These are phyloP conservation scores for Thunnus maccoyii DNA, from an alignment of 2,113 vertebrate species.

Conservation along the genomic window DNA sequence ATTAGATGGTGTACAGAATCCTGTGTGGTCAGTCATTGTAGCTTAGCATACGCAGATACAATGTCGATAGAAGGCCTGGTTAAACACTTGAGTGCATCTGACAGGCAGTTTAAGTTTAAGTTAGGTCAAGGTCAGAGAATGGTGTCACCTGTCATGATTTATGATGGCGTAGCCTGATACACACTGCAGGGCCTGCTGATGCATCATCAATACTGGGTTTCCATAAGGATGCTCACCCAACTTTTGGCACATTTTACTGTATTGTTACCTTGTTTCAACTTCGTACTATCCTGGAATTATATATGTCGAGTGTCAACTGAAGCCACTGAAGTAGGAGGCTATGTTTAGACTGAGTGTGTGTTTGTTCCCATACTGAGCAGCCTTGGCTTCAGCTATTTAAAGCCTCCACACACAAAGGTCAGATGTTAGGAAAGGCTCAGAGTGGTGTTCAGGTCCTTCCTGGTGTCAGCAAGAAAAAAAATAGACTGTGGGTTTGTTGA, in stretches of 20 bases:
- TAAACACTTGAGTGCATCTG: neutral
- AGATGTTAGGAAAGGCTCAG: neutral
- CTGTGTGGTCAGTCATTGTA: too few relatives aligned
- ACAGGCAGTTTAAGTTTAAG: neutral
- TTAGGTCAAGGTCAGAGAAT: neutral
- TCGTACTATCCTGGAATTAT: neutral
- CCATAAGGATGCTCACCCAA: too few relatives aligned
- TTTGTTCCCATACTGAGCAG: neutral
- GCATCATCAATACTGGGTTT: too few relatives aligned
- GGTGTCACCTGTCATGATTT: neutral
- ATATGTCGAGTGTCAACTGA: slow-evolving; percentile 10
- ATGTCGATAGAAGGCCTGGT: neutral
- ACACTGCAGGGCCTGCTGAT: too few relatives aligned
- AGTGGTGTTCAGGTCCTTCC: neutral
- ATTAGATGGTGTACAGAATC: too few relatives aligned
- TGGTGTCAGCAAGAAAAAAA: neutral
- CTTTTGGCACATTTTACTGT: too few relatives aligned
- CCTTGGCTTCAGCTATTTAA: slow-evolving; percentile 17
- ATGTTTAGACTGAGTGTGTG: slow-evolving; percentile 67
- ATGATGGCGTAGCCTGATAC: neutral
- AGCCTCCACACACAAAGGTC: slow-evolving; percentile 19
- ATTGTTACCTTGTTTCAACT: neutral
- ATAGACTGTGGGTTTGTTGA: neutral
- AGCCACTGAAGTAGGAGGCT: slow-evolving; percentile 46
- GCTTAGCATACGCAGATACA: too few relatives aligned